Evolutionary conservation across 2,888 invertebrate genomes (phyloP), one percentile per base, ranked within the genome.

Genomic region (Acrocyrtus sp.): DNA sequence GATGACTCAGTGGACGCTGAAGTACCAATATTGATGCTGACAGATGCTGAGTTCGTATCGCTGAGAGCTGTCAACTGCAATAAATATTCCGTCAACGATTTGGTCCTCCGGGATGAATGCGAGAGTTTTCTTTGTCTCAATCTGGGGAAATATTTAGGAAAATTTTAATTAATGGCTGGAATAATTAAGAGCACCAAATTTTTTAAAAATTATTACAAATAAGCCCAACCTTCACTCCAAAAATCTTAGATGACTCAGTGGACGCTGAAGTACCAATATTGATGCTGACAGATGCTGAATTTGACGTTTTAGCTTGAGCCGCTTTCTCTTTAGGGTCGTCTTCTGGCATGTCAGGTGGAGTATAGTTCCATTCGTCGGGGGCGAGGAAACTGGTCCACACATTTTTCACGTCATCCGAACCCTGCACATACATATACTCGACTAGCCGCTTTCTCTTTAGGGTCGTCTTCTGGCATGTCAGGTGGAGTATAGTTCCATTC

Each of bases 381-480:
- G 27, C 48, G 15, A 72, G 24, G 21, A 39, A 72, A 0, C 39
- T 4, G 10, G 34, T 43, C 72, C 72, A 72, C 12, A 72, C 29
- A 10, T 43, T 29, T n/a, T 19, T 47, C 2, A 21, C 12, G 29
- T 22, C n/a, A 3, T 45, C n/a, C 4, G 2, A 3, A 1, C 65
- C 63, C 8, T 45, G 1, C n/a, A 60, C 17, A 22, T 60, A 72
- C 34, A 53, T 19, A 45, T 19, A 72, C 45, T 66, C 72, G 3
- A 60, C 24, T n/a, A n/a, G n/a, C n/a, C n/a, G 34, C 24, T 21
- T n/a, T n/a, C 26, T 21, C 24, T 24, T 12, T 15, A 41, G 39
- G 50, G 1, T 50, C 12, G 19, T n/a, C 3, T 2, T 61, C 39
- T 1, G 54, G 29, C 10, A 53, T 19, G 8, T 17, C 19, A n/a